phyloP scores from a whole-genome alignment of 2,797 vertebrate genomes.

The Phrynocephalus vlangalii region DNA sequence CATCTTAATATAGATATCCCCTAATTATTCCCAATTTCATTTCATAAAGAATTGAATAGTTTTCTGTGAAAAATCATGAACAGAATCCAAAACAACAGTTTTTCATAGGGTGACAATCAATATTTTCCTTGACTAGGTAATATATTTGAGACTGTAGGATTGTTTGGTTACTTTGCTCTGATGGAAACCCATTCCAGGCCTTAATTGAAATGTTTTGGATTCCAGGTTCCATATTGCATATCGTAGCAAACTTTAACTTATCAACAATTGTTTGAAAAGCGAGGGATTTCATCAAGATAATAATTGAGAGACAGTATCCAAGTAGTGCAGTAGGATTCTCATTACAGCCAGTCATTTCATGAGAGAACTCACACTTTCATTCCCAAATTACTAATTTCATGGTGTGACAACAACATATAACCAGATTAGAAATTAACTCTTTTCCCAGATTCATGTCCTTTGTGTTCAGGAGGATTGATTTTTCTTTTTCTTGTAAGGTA shows the following conservation, averaged over 20 bases:
- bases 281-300: neutral
- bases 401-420: neutral
- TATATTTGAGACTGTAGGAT: neutral
- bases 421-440: neutral
- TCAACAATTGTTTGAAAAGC: neutral
- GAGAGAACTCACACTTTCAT: slow-evolving; percentile 2
- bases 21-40: neutral
- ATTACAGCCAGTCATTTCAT: neutral
- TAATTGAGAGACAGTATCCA: neutral
- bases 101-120: neutral
- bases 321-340: neutral
- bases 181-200: neutral
- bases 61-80: neutral
- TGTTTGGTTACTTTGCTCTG: neutral
- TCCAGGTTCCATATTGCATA: neutral
- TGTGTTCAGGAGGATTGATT: neutral
- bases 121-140: neutral
- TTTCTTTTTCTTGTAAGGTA: neutral
- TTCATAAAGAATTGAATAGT: neutral
- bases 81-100: neutral
- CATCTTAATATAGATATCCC: neutral
- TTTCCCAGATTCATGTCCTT: neutral
- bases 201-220: neutral
- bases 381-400: neutral
- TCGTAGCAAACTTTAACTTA: neutral